These are phyloP conservation scores for Synanceia verrucosa DNA, from an alignment of 2,797 vertebrate species.

Conservation along the genomic window DNA sequence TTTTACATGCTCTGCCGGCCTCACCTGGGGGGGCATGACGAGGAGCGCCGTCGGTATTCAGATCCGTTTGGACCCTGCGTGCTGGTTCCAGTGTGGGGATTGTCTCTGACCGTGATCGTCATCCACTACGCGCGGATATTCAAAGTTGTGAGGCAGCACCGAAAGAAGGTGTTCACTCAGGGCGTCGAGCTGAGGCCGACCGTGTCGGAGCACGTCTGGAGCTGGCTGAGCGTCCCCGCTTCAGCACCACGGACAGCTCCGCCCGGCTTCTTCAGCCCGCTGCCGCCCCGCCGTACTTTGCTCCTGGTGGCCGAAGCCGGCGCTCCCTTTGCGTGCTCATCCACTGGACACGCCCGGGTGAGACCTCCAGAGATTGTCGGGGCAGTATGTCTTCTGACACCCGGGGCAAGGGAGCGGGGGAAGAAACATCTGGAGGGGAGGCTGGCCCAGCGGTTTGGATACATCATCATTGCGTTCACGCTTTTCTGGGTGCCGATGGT, in stretches of 20 bases:
- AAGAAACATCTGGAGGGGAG: conserved; percentile 74
- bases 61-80: conserved; percentile 71
- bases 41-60: neutral
- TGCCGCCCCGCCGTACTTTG: neutral
- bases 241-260: conserved; percentile 8
- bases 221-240: neutral
- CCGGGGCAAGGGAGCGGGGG: conserved; percentile 57
- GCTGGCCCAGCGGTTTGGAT: conserved; percentile 75
- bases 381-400: conserved; percentile 72
- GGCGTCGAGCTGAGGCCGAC: conserved; percentile 60
- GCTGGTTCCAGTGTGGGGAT: conserved; percentile 69
- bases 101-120: conserved; percentile 65
- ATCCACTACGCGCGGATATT: conserved; percentile 75
- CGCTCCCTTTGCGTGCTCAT: neutral
- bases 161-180: conserved; percentile 63
- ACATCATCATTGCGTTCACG: conserved; percentile 73
- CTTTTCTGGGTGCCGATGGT: conserved; percentile 78
- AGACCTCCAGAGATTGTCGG: conserved; percentile 60
- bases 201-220: conserved; percentile 39
- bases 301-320: conserved; percentile 34
- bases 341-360: neutral
- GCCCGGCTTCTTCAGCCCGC: neutral
- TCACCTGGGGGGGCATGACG: neutral
- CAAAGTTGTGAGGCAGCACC: conserved; percentile 66
- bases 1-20: conserved; percentile 62